These are phyloP conservation scores for Lycaena phlaeas DNA, from an alignment of 2,888 invertebrate species.

Conservation along the genomic window DNA sequence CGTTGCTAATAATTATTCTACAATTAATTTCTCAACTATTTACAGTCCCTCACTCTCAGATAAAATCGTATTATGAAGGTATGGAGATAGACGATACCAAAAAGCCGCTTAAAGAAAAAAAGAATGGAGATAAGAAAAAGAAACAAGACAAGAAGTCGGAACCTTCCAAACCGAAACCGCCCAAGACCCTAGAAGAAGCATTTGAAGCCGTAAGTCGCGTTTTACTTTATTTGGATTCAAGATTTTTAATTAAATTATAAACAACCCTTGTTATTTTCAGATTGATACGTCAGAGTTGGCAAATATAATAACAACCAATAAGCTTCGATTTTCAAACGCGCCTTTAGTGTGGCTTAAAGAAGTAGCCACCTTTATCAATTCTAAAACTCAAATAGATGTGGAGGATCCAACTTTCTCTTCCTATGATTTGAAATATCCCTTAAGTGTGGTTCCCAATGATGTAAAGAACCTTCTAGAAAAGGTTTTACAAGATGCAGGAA, in stretches of 20 bases:
- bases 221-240: background rate
- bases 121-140: slow-evolving; percentile 61
- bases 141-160: slow-evolving; percentile 68
- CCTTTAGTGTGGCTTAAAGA: slow-evolving; percentile 80
- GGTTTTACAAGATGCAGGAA: slow-evolving; percentile 74
- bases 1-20: background rate
- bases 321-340: slow-evolving; percentile 78
- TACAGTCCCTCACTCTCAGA: slow-evolving; percentile 78
- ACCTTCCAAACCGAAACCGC: slow-evolving; percentile 74
- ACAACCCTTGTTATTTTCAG: slow-evolving; percentile 47
- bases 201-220: slow-evolving; percentile 64
- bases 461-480: slow-evolving; percentile 54
- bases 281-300: slow-evolving; percentile 74
- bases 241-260: background rate
- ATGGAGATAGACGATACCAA: slow-evolving; percentile 76
- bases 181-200: slow-evolving; percentile 77
- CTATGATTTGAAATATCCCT: slow-evolving; percentile 71
- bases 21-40: slow-evolving; percentile 5
- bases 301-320: slow-evolving; percentile 65
- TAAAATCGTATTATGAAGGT: slow-evolving; percentile 76
- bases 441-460: slow-evolving; percentile 60
- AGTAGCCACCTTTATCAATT: slow-evolving; percentile 76
- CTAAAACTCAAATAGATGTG: slow-evolving; percentile 74
- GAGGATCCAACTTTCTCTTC: slow-evolving; percentile 75
- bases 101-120: slow-evolving; percentile 67